Percentiles rank a stretch among this genome's conserved stretches.
Conservation (phyloP, 1,140 invertebrate genomes). For the Cotesia glomerata region DNA sequence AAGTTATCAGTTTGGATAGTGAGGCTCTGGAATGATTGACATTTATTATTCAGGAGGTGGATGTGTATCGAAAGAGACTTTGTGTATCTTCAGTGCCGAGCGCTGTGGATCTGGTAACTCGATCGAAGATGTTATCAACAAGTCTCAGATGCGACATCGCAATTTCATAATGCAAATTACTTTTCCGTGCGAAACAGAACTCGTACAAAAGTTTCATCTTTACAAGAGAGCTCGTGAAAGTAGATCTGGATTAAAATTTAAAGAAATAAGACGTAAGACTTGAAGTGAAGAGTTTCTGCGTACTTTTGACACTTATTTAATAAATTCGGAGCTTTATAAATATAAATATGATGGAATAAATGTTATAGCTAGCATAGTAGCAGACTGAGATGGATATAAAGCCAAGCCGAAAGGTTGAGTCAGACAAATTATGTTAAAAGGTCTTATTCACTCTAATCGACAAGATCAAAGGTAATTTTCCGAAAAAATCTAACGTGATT, state of each 20-base stretch:
- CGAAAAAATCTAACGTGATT: neutral
- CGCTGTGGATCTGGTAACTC: neutral
- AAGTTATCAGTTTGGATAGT: neutral
- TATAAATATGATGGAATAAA: neutral
- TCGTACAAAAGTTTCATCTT: neutral
- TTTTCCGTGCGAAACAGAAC: neutral
- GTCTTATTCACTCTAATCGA: neutral
- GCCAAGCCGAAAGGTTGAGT: neutral
- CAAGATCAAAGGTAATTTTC: conserved; percentile 6
- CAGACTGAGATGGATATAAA: no score
- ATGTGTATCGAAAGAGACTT: neutral
- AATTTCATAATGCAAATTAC: conserved; percentile 22
- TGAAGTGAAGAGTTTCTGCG: neutral
- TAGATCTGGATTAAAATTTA: conserved; percentile 1
- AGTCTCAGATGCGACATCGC: conserved; percentile 7
- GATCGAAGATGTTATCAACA: conserved; percentile 13
- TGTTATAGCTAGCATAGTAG: no score
- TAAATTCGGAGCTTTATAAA: neutral
- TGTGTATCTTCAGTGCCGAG: neutral
- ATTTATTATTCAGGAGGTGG: conserved; percentile 7
- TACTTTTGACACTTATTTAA: neutral
- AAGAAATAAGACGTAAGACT: neutral
- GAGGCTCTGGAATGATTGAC: neutral
- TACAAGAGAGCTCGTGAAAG: neutral
- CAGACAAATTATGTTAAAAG: neutral